These are phyloP conservation scores for Aporrectodea caliginosa DNA, from an alignment of 1,140 invertebrate species.

Conservation along the genomic window DNA sequence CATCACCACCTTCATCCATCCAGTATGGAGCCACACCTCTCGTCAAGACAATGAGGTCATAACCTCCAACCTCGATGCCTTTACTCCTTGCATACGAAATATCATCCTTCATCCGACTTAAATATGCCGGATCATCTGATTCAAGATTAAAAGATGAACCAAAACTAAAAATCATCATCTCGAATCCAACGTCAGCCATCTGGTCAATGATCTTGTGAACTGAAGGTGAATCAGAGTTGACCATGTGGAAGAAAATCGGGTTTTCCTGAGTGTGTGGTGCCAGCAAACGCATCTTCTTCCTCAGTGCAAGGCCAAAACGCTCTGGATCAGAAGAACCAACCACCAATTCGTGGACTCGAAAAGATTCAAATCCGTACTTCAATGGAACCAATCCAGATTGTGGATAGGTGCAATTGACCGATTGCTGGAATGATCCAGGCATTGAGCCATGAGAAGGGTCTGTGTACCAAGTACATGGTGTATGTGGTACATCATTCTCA, in stretches of 20 bases:
- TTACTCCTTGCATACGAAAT: slow-evolving; percentile 21
- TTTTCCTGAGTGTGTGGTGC: slow-evolving; percentile 21
- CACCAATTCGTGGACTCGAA: slow-evolving; percentile 15
- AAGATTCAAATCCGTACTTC: background rate
- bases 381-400: background rate
- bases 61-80: slow-evolving; percentile 27
- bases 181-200: slow-evolving; percentile 20
- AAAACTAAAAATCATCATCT: slow-evolving; percentile 23
- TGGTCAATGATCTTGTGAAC: slow-evolving; percentile 8
- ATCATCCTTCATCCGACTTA: background rate
- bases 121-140: slow-evolving; percentile 6
- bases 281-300: background rate
- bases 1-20: slow-evolving; percentile 6
- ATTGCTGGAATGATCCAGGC: slow-evolving; percentile 18
- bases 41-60: slow-evolving; percentile 23
- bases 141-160: slow-evolving; percentile 20
- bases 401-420: slow-evolving; percentile 15
- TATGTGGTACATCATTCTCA: slow-evolving; percentile 16
- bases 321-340: slow-evolving; percentile 13
- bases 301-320: background rate
- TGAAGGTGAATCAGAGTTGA: background rate
- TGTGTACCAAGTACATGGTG: background rate
- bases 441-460: background rate
- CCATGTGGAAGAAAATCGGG: slow-evolving; percentile 21
- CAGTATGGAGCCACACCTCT: background rate